Evolutionary conservation across 2,113 vertebrate genomes (phyloP), one percentile per base, ranked within the genome.

Genomic region (Corydoras maculifer): DNA sequence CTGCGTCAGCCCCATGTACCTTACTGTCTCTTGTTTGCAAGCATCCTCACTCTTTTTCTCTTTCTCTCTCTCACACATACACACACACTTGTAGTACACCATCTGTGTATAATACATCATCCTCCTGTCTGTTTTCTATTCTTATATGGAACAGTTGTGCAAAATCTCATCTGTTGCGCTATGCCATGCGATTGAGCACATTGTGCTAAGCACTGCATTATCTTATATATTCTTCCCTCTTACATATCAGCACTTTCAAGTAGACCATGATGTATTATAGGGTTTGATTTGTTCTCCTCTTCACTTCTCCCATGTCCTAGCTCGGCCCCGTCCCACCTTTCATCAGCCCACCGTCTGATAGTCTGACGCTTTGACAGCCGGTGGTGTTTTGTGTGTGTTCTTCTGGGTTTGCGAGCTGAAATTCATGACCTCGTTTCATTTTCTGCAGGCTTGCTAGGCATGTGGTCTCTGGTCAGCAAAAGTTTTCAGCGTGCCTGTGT

Each of bases 101-200:
- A 65, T 62, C 70, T 65, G 70, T 72, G 25, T 59, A 55, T 65
- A 72, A 72, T 72, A 62, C 65, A 72, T 72, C 70, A 72, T 65
- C 62, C 35, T 1, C 7, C 35, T 43, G 35, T 43, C 35, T 43
- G 35, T 43, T 43, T 43, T 43, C 4, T 8, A 43, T 43, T 43
- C 4, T 43, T 43, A 43, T 43, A 43, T 43, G 35, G 61, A 48
- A 14, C 60, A 35, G 5, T 18, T 63, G 35, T 35, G 58, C 58
- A 54, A 12, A 64, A 64, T 64, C 48, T 25, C 15, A 58, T 29
- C 32, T 58, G 12, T 15, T 15, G 11, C 18, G 15, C 18, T 4
- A 8, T 58, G 10, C 9, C 32, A 57, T 57, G 57, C 51, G 7
- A 43, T 43, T 43, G 4, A 43, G 35, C 35, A 43, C 35, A 43